phyloP scores from a whole-genome alignment of 2,113 vertebrate genomes.

The Serilophus lunatus region DNA sequence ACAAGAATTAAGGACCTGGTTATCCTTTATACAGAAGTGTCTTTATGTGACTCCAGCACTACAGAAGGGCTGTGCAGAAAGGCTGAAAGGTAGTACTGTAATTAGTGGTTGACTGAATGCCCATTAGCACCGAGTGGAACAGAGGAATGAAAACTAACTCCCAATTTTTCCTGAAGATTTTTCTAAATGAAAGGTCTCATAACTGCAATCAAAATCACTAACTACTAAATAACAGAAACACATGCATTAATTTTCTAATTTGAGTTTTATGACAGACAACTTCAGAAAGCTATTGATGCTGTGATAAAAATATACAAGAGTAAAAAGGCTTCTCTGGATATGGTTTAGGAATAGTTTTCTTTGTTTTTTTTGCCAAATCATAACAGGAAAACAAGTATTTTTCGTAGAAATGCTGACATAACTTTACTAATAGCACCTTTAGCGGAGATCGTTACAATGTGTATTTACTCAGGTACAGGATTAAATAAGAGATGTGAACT shows the following conservation, averaged over 20 bases:
- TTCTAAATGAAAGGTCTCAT: not conserved
- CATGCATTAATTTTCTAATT: not conserved
- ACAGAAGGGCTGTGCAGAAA: not conserved
- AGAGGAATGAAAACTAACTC: not conserved
- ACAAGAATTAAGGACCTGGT: not conserved
- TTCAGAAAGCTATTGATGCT: not conserved
- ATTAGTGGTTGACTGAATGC: not conserved
- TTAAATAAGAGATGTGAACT: conserved; percentile 61
- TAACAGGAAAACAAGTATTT: conserved; percentile 44
- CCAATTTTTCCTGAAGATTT: not conserved
- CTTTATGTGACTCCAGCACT: not conserved
- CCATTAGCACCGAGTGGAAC: not conserved
- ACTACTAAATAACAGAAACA: not conserved
- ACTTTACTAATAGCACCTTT: not conserved
- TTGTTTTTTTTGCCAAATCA: not conserved
- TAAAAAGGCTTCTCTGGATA: not conserved
- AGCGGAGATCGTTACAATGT: not conserved
- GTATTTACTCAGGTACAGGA: conserved; percentile 63
- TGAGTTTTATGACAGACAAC: not conserved
- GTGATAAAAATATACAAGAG: not conserved
- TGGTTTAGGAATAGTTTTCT: not conserved
- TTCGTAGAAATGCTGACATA: conserved; percentile 49
- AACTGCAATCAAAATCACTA: not conserved
- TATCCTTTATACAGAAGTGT: not conserved
- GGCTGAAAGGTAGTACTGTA: not conserved